These are phyloP conservation scores for Oncopodura yosiiana DNA, from an alignment of 1,140 invertebrate species.

Conservation along the genomic window DNA sequence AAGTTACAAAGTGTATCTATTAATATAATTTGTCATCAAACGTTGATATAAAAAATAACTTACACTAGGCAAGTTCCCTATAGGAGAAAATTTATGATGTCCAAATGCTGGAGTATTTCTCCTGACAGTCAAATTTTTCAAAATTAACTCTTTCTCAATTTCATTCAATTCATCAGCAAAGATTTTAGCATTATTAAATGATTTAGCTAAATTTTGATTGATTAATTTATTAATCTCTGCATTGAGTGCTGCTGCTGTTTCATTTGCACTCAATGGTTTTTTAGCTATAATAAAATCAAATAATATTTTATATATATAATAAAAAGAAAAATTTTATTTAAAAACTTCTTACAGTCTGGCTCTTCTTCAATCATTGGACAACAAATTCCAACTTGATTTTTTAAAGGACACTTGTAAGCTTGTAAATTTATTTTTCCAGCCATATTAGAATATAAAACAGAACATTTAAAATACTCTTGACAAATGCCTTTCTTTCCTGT, in stretches of 20 bases:
- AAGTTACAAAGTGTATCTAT: no score
- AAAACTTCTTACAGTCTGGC: constrained; percentile 1
- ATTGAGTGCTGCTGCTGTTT: not conserved
- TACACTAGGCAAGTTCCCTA: not conserved
- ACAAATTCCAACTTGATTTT: constrained; percentile 23
- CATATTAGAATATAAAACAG: constrained; percentile 11
- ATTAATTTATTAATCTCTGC: constrained; percentile 11
- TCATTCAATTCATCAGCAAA: constrained; percentile 17
- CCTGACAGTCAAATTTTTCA: constrained; percentile 7
- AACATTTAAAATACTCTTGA: constrained; percentile 21
- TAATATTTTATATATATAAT: not conserved
- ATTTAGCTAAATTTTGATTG: constrained; percentile 8
- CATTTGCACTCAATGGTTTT: not conserved
- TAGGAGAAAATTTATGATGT: constrained; percentile 23
- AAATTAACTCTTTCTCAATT: constrained; percentile 15
- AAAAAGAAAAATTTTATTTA: not conserved
- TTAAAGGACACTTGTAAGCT: constrained; percentile 17
- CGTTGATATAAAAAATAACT: constrained; percentile 4
- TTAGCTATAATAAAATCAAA: not conserved
- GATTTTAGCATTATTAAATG: constrained; percentile 11
- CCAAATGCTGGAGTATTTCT: constrained; percentile 25
- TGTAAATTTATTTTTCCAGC: constrained; percentile 12
- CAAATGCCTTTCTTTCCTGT: constrained; percentile 17
- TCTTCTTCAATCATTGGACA: constrained; percentile 13
- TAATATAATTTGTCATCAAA: not conserved